Conservation (phyloP, 2,797 vertebrate genomes). For the Chelon auratus region DNA sequence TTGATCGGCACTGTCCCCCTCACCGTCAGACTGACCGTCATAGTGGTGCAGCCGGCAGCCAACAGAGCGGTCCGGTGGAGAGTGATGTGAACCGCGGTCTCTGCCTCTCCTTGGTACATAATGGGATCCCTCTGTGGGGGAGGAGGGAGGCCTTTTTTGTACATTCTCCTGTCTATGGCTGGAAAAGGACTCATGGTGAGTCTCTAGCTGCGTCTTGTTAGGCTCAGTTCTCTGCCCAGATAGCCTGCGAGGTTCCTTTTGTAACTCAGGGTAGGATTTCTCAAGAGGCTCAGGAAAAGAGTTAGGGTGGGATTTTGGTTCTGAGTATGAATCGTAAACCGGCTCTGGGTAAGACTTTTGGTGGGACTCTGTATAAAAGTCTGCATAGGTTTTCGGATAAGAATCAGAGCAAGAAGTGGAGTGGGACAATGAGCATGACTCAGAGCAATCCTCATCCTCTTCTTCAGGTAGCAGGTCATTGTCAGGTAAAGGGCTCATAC, state of each 20-base stretch:
- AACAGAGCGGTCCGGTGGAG: conserved; percentile 81
- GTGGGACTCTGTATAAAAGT: conserved; percentile 81
- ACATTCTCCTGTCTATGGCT: conserved; percentile 86
- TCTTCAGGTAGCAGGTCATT: conserved; percentile 68
- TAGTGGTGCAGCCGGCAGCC: conserved; percentile 96
- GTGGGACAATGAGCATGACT: conserved; percentile 65
- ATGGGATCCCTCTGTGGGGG: conserved; percentile 78
- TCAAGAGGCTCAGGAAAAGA: conserved; percentile 73
- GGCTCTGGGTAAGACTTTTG: conserved; percentile 69
- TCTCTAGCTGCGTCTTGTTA: conserved; percentile 48
- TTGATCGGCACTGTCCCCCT: conserved; percentile 87
- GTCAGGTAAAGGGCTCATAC: conserved; percentile 70
- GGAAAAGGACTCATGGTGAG: conserved; percentile 45
- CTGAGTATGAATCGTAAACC: conserved; percentile 40
- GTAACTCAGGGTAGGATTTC: conserved; percentile 65
- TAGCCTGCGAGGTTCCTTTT: conserved; percentile 53
- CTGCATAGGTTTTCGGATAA: conserved; percentile 91
- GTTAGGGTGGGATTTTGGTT: conserved; percentile 67
- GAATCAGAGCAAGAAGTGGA: conserved; percentile 79
- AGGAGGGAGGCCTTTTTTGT: conserved; percentile 83
- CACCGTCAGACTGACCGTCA: conserved; percentile 92
- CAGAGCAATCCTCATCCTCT: conserved; percentile 69
- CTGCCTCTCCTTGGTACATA: conserved; percentile 53
- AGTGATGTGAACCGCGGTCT: conserved; percentile 34
- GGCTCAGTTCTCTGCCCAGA: conserved; percentile 46